phyloP scores from a whole-genome alignment of 2,888 invertebrate genomes.

The Dynastes grantii region DNA sequence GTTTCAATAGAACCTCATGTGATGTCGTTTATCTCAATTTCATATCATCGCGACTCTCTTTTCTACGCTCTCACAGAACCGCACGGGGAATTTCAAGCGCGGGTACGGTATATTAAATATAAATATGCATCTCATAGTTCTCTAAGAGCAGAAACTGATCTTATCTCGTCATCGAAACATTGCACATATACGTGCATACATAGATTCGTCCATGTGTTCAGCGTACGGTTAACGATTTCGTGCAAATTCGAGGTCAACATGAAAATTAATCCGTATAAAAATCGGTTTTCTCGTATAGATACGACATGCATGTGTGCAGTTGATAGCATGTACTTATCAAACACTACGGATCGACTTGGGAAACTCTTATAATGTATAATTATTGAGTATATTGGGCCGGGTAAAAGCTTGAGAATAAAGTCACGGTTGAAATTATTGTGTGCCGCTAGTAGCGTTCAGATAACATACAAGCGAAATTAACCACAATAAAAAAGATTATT shows the following conservation, averaged over 20 bases:
- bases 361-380: constrained; percentile 49
- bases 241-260: constrained; percentile 44
- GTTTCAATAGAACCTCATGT: neutral
- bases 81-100: neutral
- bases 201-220: neutral
- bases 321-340: constrained; percentile 38
- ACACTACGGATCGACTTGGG: constrained; percentile 17
- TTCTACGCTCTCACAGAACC: neutral
- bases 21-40: neutral
- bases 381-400: constrained; percentile 39
- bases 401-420: constrained; percentile 49
- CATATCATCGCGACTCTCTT: neutral
- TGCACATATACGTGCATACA: neutral
- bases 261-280: constrained; percentile 26
- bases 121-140: constrained; percentile 17
- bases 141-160: neutral
- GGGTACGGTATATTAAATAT: neutral
- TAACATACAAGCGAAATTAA: neutral
- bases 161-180: constrained; percentile 20
- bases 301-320: constrained; percentile 17
- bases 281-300: constrained; percentile 26
- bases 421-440: constrained; percentile 24
- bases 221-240: constrained; percentile 31
- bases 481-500: neutral
- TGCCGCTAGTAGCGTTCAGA: constrained; percentile 12